These are phyloP conservation scores for Patiria pectinifera DNA, from an alignment of 53 echinoderm and acorn worm species.

Conservation along the genomic window DNA sequence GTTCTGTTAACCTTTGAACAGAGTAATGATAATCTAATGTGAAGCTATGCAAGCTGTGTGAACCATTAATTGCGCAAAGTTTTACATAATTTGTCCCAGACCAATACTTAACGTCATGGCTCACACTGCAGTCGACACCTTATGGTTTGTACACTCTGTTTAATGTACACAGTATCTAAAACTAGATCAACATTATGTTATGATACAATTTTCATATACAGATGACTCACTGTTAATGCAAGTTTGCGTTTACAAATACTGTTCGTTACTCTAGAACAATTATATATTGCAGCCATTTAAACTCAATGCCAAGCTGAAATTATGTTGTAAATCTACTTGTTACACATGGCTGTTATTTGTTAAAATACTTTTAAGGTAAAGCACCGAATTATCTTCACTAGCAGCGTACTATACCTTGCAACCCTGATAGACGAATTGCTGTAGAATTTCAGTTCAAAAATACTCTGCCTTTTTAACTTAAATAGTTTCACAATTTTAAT, in stretches of 20 bases:
- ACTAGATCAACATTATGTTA: conserved; percentile 14
- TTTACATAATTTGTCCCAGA: neutral
- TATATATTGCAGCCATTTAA: neutral
- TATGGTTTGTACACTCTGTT: neutral
- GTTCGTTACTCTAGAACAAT: neutral
- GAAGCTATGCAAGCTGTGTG: neutral
- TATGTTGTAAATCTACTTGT: neutral
- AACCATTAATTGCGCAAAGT: neutral
- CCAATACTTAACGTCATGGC: neutral
- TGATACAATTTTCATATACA: conserved; percentile 10
- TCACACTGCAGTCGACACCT: neutral
- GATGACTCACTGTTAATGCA: neutral
- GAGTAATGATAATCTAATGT: neutral
- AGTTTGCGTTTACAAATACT: conserved; percentile 45
- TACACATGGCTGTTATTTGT: neutral
- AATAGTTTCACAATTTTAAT: conserved; percentile 16
- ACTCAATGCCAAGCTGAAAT: neutral
- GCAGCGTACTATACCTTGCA: neutral
- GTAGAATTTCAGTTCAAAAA: conserved; percentile 58
- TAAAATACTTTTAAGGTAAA: conserved; percentile 26
- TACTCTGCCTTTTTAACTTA: conserved; percentile 36
- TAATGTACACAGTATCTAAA: conserved; percentile 23
- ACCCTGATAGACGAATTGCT: conserved; percentile 57
- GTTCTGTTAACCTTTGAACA: neutral
- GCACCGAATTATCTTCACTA: conserved; percentile 14